Percentiles rank a stretch among this genome's conserved stretches.
Conservation (phyloP, 2,797 vertebrate species). For the Crenuchus spilurus region DNA sequence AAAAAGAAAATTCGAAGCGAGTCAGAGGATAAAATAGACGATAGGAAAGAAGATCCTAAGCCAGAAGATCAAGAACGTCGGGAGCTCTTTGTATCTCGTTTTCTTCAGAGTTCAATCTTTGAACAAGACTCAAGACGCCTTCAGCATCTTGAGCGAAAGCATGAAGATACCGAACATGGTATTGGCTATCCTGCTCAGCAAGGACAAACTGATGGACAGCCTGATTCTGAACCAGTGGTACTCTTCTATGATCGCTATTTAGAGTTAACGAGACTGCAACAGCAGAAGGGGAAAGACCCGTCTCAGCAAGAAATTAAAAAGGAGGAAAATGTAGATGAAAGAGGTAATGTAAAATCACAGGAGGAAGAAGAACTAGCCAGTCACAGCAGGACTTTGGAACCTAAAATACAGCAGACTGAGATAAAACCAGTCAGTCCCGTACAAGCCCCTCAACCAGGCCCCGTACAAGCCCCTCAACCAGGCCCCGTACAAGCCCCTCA, state of each 20-base stretch:
- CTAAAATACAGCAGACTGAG: conserved; percentile 68
- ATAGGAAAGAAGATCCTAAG: conserved; percentile 95
- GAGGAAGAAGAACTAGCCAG: conserved; percentile 73
- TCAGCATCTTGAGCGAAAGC: conserved; percentile 92
- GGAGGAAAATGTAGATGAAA: conserved; percentile 55
- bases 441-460: conserved; percentile 57
- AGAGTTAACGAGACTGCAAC: conserved; percentile 87
- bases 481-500: conserved; percentile 62
- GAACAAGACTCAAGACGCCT: conserved; percentile 95
- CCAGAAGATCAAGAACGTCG: conserved; percentile 93
- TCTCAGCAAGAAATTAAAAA: conserved; percentile 81
- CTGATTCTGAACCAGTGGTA: conserved; percentile 87
- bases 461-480: conserved; percentile 55
- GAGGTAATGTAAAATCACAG: conserved; percentile 72
- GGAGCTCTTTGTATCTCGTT: conserved; percentile 95
- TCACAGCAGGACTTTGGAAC: conserved; percentile 73
- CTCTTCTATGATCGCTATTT: conserved; percentile 96
- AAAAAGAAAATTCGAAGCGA: conserved; percentile 97
- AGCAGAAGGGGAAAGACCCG: conserved; percentile 90
- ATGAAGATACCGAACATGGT: conserved; percentile 88
- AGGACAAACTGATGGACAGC: conserved; percentile 77
- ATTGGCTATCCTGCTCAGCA: conserved; percentile 83
- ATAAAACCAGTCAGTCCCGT: conserved; percentile 73
- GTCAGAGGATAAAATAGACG: conserved; percentile 93
- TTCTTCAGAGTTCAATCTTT: conserved; percentile 97